Base-by-base conservation (phyloP, 1,140 invertebrate species). In the Neodiprion virginianus region DNA sequence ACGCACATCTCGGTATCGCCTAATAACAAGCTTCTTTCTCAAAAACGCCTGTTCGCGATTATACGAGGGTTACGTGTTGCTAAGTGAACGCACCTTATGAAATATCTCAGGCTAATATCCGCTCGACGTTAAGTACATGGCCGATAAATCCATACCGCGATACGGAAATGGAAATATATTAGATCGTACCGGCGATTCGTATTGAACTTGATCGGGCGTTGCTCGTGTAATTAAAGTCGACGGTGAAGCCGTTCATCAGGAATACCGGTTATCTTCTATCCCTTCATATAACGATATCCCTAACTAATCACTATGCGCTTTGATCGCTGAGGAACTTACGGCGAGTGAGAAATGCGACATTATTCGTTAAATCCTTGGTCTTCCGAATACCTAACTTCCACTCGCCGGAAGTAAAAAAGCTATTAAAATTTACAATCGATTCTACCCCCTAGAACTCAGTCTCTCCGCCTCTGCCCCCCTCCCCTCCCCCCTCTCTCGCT, bases 401-500 rank as follows among this genome's bases (percentile, higher is more conserved):
- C 17, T 21, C 17, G 17, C 17, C 17, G 17, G 17, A 21, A 21
- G 17, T 21, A 40, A 40, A 40, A 40, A 40, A 2, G 1, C 28
- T 40, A 5, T 40, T 40, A 2, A 40, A 40, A 40, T 40, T 40
- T 1, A 3, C 28, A 40, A 40, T 40, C 28, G 28, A 40, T 40
- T 40, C 5, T 2, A 40, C 28, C 5, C 28, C 28, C 5, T 40
- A 40, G 2, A 14, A 14, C 50, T 48, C 21, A 53, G 23, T 61
- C 48, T 69, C 48, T 21, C 49, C 14, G 69, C 40, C 72, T 61
- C 11, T n/a, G 9, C 14, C 12, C 17, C 2, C 53, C 65, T 28
- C 74, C 67, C 47, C 49, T 21, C 4, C 48, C 66, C 71, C 70
- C 61, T 61, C 17, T 74, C 49, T 68, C 73, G 9, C 9, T 48